Evolutionary conservation across 53 echinoderm and acorn worm species (phyloP), one percentile per base, ranked within the genome.

Genomic region (Holothuria leucospilota): DNA sequence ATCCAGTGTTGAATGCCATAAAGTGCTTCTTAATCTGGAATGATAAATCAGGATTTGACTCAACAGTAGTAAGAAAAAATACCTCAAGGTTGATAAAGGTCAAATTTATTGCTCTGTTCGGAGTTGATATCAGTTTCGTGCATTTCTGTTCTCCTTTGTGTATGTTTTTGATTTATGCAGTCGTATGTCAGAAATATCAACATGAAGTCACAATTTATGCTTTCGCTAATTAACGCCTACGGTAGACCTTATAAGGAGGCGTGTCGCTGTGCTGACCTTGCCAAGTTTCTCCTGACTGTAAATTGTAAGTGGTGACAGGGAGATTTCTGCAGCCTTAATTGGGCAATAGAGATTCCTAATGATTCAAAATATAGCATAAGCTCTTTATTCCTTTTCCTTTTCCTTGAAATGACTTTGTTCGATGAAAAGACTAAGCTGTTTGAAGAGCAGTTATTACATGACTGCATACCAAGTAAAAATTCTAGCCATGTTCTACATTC

Each of bases 391-490:
- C 5, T 49, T 51, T 49, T 51, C 53, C 52, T 75, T 49, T 52
- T 26, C 52, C 75, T 38, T 49, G 11, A 39, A 26, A 71, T 51
- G 51, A 53, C 49, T 75, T 75, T 75, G 75, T 75, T 75, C 52
- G 75, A 75, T 75, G 75, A 49, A 75, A 75, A 75, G 70, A 70
- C 39, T 70, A 20, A 70, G 75, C 75, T 75, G 75, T 75, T 75
- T 46, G 75, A 56, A 56, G 56, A 75, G 75, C 27, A 75, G 49
- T 75, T 75, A 75, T 75, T 51, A 75, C 75, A 51, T 75, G 75
- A 75, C 75, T 75, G 75, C 75, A 75, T 75, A 49, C 75, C 75
- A 75, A 75, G 75, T 75, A 49, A 75, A 75, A 75, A 75, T 75
- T 75, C 75, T 75, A 53, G 75, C 75, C 75, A 75, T 75, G 75